A percentile compares a stretch with the other conserved stretches of the same genome.
Conservation (phyloP, 2,113 vertebrate species). For the Phasianus colchicus region DNA sequence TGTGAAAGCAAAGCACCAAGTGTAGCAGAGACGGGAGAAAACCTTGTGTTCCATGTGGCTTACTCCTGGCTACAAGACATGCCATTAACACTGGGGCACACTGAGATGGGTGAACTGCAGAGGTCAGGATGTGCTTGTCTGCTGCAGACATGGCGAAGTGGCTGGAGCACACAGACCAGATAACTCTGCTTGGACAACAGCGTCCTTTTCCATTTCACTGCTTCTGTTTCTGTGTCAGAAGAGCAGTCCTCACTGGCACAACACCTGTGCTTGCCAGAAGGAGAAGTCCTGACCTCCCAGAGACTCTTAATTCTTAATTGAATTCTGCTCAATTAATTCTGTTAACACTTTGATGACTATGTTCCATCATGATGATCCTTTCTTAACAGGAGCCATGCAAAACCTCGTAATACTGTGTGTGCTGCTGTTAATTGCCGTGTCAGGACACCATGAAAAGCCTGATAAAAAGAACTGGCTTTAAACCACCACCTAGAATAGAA, state of each 20-base stretch:
- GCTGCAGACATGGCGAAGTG: background rate
- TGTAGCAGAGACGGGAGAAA: background rate
- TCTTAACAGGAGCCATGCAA: background rate
- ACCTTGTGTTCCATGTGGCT: background rate
- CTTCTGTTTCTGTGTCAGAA: background rate
- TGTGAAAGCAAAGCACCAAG: background rate
- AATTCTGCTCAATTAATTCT: slow-evolving; percentile 21
- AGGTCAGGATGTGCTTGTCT: background rate
- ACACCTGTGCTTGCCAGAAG: background rate
- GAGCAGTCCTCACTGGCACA: background rate
- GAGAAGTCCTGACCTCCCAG: slow-evolving; percentile 9
- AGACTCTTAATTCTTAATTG: background rate
- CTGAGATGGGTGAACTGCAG: background rate
- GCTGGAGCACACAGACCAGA: background rate
- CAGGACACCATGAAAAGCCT: background rate
- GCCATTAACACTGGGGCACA: background rate
- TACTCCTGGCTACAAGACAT: background rate
- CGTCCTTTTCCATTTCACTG: background rate
- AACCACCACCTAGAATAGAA: background rate
- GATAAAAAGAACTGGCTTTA: background rate
- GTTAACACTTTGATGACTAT: background rate
- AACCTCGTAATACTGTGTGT: background rate
- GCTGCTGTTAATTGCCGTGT: background rate
- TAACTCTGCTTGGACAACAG: background rate
- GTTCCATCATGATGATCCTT: slow-evolving; percentile 1